phyloP scores from a whole-genome alignment of 2,797 vertebrate species.

The Simalia tracyae region DNA sequence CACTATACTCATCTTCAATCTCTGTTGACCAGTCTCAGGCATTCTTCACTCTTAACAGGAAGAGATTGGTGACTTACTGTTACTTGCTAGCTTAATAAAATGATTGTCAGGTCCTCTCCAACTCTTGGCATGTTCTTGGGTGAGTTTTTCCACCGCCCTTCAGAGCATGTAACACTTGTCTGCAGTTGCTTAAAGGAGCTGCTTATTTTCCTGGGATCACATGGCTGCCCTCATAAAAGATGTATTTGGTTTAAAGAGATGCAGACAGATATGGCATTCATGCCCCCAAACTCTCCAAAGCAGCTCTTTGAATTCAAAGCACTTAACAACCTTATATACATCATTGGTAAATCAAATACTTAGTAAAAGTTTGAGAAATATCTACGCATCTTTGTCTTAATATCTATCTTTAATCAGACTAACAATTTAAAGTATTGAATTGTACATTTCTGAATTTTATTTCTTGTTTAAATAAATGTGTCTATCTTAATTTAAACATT shows the following conservation, averaged over 20 bases:
- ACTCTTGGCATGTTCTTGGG: background rate
- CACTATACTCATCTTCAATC: background rate
- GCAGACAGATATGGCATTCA: no score
- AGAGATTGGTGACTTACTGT: background rate
- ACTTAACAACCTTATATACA: rapidly evolving
- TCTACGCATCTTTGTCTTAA: background rate
- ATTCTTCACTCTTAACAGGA: background rate
- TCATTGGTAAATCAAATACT: background rate
- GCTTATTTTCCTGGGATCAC: background rate
- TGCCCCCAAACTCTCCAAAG: no score
- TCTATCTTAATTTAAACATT: background rate
- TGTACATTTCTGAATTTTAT: background rate
- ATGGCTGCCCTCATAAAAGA: no score
- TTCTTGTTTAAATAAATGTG: background rate
- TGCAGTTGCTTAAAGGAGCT: background rate
- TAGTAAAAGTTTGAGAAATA: background rate
- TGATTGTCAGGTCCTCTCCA: background rate
- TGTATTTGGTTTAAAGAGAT: no score
- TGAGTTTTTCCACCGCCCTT: background rate
- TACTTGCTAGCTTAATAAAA: background rate
- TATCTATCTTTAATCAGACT: background rate
- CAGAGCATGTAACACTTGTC: background rate
- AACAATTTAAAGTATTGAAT: background rate
- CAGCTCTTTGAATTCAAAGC: no score
- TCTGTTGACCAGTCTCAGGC: background rate